Evolutionary conservation across 2,113 vertebrate species (phyloP), one percentile per base, ranked within the genome.

Genomic region (Polyodon spathula): DNA sequence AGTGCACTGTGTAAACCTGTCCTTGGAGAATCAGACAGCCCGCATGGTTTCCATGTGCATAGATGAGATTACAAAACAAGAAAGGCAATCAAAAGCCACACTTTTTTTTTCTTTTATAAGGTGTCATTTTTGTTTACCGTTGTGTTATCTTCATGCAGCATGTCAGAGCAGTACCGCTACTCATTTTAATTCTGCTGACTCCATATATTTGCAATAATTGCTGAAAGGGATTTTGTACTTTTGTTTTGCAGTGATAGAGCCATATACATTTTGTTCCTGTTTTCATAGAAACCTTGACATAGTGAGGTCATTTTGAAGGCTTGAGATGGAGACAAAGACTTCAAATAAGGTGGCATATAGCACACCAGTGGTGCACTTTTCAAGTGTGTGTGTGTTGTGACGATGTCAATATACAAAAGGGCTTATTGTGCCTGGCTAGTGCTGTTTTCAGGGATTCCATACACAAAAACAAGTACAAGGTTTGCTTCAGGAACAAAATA

Each of bases 1-100:
- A 73, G 60, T 60, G 14, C 42, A 60, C 59, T 15, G 63, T 5
- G 62, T 64, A 73, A 73, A 64, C 38, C 43, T 71, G 69, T 68
- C 77, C 73, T 81, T 73, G 66, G 73, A 78, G 73, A 68, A 75
- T 68, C 73, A 71, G 52, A 71, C 71, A 63, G 14, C 66, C 67
- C 17, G 42, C 58, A 52, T 42, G 43, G 72, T 70, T 81, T 76
- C 75, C 72, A 71, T 66, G 63, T 75, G 69, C 66, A 70, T 66
- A 76, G 77, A 78, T 78, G 73, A 78, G 78, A 81, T 73, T 82
- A 73, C 74, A 68, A 66, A 71, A 71, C 70, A 73, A 74, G 68
- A n/a, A 44, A 79, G 61, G 69, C 73, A 80, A 80, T 77, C 77
- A 79, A 78, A 78, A 69, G 66, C 71, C 74, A 67, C 66, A 69